Conservation (phyloP, 1,140 invertebrate genomes). For the Linepithema humile region DNA sequence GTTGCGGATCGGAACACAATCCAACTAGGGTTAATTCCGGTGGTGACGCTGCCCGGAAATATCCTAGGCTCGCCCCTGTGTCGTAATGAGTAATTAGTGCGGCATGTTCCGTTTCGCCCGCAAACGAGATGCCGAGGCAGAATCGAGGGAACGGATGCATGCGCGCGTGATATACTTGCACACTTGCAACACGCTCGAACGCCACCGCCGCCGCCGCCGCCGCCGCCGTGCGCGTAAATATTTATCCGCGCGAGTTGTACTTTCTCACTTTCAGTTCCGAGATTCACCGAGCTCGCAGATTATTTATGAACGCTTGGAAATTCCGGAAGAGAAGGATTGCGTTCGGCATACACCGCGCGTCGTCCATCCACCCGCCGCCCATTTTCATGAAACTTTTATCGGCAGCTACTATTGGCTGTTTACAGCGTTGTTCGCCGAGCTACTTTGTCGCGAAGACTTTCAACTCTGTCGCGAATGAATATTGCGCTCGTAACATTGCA, state of each 20-base stretch:
- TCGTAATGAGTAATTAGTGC: conserved; percentile 49
- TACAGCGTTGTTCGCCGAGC: not conserved
- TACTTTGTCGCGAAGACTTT: not conserved
- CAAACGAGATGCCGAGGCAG: conserved; percentile 16
- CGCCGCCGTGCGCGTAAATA: not conserved
- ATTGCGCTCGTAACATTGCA: not conserved
- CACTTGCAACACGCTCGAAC: not conserved
- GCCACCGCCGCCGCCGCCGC: not conserved
- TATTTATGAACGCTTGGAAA: conserved; percentile 44
- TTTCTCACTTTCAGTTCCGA: conserved; percentile 21
- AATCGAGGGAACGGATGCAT: not conserved
- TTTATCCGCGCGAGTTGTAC: conserved; percentile 26
- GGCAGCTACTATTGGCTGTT: conserved; percentile 6
- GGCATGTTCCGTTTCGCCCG: conserved; percentile 23
- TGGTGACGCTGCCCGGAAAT: conserved; percentile 17
- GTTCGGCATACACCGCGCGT: not conserved
- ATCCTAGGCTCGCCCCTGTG: conserved; percentile 16
- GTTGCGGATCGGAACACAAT: not conserved
- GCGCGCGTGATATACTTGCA: not conserved
- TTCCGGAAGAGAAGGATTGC: conserved; percentile 35
- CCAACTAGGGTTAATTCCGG: conserved; percentile 10
- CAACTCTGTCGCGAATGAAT: conserved; percentile 2
- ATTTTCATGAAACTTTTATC: conserved; percentile 48
- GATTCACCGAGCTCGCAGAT: conserved; percentile 2
- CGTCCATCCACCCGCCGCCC: not conserved